A percentile compares a stretch with the other conserved stretches of the same genome.
Conservation (phyloP, 2,797 vertebrate species). For the Oryzias sinensis region DNA sequence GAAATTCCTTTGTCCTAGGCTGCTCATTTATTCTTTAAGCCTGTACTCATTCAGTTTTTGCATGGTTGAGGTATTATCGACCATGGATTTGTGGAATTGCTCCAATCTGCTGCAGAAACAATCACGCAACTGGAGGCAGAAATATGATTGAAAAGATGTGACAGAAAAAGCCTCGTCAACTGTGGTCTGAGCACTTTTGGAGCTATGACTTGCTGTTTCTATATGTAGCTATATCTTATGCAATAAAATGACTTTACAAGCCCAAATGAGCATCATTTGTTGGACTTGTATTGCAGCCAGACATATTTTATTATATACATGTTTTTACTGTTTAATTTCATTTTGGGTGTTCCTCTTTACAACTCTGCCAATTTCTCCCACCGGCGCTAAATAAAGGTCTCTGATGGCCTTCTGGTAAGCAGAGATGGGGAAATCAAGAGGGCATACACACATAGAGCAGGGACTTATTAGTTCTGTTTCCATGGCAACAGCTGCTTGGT, state of each 20-base stretch:
- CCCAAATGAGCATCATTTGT: constrained; percentile 8
- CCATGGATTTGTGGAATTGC: constrained; percentile 55
- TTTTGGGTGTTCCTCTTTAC: background rate
- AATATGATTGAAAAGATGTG: constrained; percentile 58
- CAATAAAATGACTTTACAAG: too few relatives aligned
- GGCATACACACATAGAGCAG: constrained; percentile 48
- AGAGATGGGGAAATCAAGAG: constrained; percentile 38
- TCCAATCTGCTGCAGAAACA: constrained; percentile 56
- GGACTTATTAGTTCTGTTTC: constrained; percentile 80
- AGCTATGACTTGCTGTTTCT: constrained; percentile 48
- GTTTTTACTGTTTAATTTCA: background rate
- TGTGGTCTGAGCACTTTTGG: constrained; percentile 41
- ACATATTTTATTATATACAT: constrained; percentile 21
- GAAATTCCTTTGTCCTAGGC: constrained; percentile 11
- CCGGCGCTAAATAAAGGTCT: constrained; percentile 35
- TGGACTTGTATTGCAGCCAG: constrained; percentile 20
- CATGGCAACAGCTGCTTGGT: constrained; percentile 80
- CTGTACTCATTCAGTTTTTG: constrained; percentile 41
- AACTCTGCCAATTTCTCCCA: constrained; percentile 18
- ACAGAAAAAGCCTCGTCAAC: constrained; percentile 20
- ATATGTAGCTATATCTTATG: background rate
- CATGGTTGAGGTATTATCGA: constrained; percentile 34
- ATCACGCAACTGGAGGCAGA: constrained; percentile 47
- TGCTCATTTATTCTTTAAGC: background rate
- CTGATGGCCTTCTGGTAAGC: constrained; percentile 36